phyloP scores from a whole-genome alignment of 2,888 invertebrate genomes.

The Coronaproctus castanopsis region DNA sequence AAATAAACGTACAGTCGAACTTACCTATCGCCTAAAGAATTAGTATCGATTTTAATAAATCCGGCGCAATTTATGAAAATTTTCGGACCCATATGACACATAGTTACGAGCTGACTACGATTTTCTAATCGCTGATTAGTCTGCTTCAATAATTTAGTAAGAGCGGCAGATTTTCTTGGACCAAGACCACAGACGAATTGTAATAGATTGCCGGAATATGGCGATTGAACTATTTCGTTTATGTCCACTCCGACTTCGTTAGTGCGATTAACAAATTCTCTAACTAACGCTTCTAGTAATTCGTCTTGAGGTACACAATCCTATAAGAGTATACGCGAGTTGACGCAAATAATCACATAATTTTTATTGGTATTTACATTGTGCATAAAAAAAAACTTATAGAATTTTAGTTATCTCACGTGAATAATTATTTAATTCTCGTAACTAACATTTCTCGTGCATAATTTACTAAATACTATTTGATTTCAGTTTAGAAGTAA shows the following conservation, averaged over 20 bases:
- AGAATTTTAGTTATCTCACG: no score
- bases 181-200: conserved; percentile 97
- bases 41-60: conserved; percentile 95
- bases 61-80: conserved; percentile 98
- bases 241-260: conserved; percentile 98
- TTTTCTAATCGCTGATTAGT: conserved; percentile 83
- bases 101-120: conserved; percentile 81
- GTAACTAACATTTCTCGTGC: no score
- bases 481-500: no score
- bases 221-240: conserved; percentile 73
- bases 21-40: conserved; percentile 63
- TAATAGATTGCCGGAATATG: conserved; percentile 67
- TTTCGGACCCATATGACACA: conserved; percentile 93
- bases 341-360: background rate
- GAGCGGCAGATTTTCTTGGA: conserved; percentile 69
- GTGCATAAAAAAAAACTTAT: no score
- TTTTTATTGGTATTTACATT: background rate
- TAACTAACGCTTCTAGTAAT: conserved; percentile 57
- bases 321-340: no score
- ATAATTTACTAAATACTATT: no score
- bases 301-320: conserved; percentile 68
- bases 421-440: no score
- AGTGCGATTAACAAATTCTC: conserved; percentile 56
- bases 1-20: background rate
- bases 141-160: conserved; percentile 69